These are phyloP conservation scores for Arctia plantaginis DNA, from an alignment of 2,888 invertebrate genomes.

Conservation along the genomic window DNA sequence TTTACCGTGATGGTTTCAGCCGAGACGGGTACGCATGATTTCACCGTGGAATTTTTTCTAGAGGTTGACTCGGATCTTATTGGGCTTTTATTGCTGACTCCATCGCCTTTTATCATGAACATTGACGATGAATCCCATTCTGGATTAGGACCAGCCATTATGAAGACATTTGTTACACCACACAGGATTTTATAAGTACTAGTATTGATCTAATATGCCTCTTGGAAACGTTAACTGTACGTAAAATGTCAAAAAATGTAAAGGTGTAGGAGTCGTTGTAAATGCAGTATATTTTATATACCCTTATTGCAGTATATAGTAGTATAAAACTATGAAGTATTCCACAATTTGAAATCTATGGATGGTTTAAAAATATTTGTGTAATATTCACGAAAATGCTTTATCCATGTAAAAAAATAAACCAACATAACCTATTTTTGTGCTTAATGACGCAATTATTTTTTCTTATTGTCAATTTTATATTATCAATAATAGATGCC, in stretches of 20 bases:
- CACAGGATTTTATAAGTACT: conserved; percentile 37
- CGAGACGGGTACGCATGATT: conserved; percentile 62
- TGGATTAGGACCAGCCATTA: conserved; percentile 74
- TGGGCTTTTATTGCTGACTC: conserved; percentile 52
- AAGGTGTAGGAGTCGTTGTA: conserved; percentile 11
- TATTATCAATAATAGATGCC: neutral
- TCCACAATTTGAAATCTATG: conserved; percentile 32
- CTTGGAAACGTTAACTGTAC: conserved; percentile 42
- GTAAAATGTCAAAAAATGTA: neutral
- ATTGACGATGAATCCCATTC: conserved; percentile 75
- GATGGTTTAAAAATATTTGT: conserved; percentile 31
- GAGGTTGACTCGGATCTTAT: conserved; percentile 60
- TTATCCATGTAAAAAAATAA: conserved; percentile 36
- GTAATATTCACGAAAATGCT: conserved; percentile 42
- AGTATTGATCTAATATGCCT: conserved; percentile 67
- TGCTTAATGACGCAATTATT: conserved; percentile 18
- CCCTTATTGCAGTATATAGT: neutral
- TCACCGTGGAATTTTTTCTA: conserved; percentile 62
- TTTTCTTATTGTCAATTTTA: conserved; percentile 6
- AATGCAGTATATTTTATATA: conserved; percentile 3
- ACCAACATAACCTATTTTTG: conserved; percentile 32
- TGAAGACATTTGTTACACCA: conserved; percentile 31
- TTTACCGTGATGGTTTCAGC: conserved; percentile 89
- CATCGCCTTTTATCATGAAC: conserved; percentile 73
- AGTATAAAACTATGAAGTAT: conserved; percentile 19